phyloP scores from a whole-genome alignment of 2,888 invertebrate genomes.

The Alentia gelatinosa region DNA sequence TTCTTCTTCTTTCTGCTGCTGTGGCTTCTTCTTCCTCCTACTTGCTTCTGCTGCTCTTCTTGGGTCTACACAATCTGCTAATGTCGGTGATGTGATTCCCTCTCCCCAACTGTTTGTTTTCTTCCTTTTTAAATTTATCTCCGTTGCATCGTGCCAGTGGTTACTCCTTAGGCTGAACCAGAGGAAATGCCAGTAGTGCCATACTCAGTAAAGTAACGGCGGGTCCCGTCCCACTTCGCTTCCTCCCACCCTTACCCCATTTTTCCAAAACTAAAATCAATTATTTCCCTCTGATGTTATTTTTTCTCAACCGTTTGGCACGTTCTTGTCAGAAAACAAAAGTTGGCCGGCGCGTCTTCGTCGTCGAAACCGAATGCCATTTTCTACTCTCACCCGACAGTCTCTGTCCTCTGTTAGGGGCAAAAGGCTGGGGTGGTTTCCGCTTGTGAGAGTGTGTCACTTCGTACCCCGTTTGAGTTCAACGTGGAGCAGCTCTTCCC shows the following conservation, averaged over 20 bases:
- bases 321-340: neutral
- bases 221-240: neutral
- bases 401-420: neutral
- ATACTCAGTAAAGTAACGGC: neutral
- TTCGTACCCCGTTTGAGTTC: neutral
- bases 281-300: conserved; percentile 36
- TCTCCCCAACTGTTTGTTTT: neutral
- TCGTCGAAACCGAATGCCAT: conserved; percentile 3
- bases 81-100: conserved; percentile 11
- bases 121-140: too few relatives aligned
- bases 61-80: conserved; percentile 10
- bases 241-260: neutral
- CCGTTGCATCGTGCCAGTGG: neutral
- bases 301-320: conserved; percentile 8
- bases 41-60: neutral
- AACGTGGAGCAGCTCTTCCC: neutral
- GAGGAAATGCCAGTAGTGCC: neutral
- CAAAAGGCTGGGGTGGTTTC: neutral
- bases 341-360: conserved; percentile 1
- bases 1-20: conserved; percentile 19
- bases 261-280: conserved; percentile 38
- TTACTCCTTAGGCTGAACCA: neutral
- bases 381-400: neutral
- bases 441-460: neutral
- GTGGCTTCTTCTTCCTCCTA: neutral